phyloP scores from a whole-genome alignment of 37 sponge, comb jelly and placozoan species.

The Dysidea cf. avara region DNA sequence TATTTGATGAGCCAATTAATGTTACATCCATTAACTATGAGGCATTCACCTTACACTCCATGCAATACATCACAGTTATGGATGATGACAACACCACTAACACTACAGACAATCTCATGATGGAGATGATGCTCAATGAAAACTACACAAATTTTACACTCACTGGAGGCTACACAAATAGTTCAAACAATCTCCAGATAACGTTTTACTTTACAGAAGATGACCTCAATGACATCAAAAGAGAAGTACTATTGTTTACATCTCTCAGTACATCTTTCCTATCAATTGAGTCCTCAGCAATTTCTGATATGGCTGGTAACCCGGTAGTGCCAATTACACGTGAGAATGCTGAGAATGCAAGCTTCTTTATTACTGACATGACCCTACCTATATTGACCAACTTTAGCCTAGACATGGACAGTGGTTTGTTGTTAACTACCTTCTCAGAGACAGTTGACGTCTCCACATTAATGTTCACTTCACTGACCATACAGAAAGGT shows the following conservation, averaged over 20 bases:
- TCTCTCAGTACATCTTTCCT: constrained; percentile 61
- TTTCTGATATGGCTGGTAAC: constrained; percentile 79
- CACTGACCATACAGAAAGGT: constrained; percentile 70
- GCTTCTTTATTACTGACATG: constrained; percentile 72
- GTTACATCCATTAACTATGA: constrained; percentile 51
- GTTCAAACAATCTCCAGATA: constrained; percentile 70
- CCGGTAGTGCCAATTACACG: constrained; percentile 30
- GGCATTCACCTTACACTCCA: constrained; percentile 61
- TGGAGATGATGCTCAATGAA: neutral
- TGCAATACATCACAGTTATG: neutral
- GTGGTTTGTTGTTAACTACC: constrained; percentile 54
- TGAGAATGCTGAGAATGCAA: constrained; percentile 37
- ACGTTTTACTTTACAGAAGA: constrained; percentile 49
- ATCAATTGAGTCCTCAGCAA: constrained; percentile 33
- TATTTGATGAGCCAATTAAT: constrained; percentile 87
- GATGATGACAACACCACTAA: constrained; percentile 11
- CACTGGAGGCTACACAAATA: constrained; percentile 74
- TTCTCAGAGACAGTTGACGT: constrained; percentile 89
- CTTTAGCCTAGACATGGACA: constrained; percentile 89
- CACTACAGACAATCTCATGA: constrained; percentile 1
- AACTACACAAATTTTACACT: constrained; percentile 38
- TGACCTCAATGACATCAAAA: constrained; percentile 83
- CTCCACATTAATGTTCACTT: constrained; percentile 65
- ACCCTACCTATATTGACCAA: constrained; percentile 67
- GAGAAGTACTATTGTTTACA: constrained; percentile 44